These are phyloP conservation scores for Hoplodrina ambigua DNA, from an alignment of 2,888 invertebrate species.

Conservation along the genomic window DNA sequence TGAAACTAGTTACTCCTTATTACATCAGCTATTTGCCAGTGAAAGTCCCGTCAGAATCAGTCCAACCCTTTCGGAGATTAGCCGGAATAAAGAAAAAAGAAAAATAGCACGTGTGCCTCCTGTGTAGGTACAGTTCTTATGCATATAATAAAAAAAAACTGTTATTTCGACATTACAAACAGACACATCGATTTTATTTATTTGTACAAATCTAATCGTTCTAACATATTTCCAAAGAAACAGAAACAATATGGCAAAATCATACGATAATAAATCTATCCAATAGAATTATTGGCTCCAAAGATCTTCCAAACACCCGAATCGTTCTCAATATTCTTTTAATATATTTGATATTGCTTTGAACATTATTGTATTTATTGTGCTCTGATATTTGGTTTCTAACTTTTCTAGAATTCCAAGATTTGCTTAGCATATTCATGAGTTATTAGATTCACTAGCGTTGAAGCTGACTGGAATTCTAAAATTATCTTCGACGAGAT, in stretches of 20 bases:
- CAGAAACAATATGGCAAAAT: background rate
- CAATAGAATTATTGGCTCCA: conserved; percentile 2
- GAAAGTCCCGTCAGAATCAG: too few species aligned
- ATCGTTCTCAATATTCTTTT: conserved; percentile 25
- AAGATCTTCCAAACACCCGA: background rate
- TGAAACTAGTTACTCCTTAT: too few species aligned
- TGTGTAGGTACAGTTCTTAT: too few species aligned
- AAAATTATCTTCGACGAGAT: conserved; percentile 23
- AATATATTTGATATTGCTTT: conserved; percentile 9
- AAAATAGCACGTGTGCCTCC: too few species aligned
- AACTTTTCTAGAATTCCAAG: conserved; percentile 36
- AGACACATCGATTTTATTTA: too few species aligned
- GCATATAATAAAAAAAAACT: too few species aligned
- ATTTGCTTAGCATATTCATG: conserved; percentile 61
- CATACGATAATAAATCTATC: background rate
- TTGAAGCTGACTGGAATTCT: conserved; percentile 35
- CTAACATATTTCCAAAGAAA: background rate
- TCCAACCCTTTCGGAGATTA: too few species aligned
- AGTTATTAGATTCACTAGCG: conserved; percentile 30
- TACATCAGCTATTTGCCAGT: too few species aligned
- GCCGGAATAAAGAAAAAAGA: too few species aligned
- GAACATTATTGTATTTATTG: conserved; percentile 11
- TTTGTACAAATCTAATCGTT: background rate
- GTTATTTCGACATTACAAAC: too few species aligned
- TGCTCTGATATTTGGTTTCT: conserved; percentile 21